A percentile compares a stretch with the other conserved stretches of the same genome.
Evolutionary conservation across 2,888 invertebrate species (phyloP).

Genomic region (Heterodera filipjevi): DNA sequence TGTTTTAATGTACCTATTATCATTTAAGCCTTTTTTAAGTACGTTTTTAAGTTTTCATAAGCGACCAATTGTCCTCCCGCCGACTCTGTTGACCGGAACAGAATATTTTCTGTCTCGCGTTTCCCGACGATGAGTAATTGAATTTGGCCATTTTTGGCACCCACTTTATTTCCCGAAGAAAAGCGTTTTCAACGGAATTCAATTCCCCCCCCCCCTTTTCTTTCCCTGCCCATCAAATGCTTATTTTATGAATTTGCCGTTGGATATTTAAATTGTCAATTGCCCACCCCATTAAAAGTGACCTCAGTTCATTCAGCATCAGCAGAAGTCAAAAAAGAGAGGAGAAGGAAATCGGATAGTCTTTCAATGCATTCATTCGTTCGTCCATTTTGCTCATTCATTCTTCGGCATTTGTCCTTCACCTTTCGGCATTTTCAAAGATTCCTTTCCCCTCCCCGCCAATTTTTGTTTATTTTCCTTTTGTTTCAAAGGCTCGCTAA

Average conservation of each 20-base stretch:
- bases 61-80: background rate
- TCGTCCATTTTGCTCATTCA: background rate
- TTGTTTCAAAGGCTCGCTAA: background rate
- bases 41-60: background rate
- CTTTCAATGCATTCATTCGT: background rate
- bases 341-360: too few relatives aligned
- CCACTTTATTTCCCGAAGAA: background rate
- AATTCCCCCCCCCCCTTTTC: background rate
- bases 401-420: background rate
- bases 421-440: background rate
- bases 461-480: background rate
- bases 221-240: background rate
- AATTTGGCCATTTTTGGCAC: slow-evolving; percentile 8
- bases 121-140: background rate
- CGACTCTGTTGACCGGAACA: background rate
- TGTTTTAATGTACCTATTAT: too few relatives aligned
- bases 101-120: slow-evolving; percentile 4
- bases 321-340: background rate
- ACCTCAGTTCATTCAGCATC: background rate
- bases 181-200: background rate
- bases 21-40: too few relatives aligned
- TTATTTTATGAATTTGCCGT: background rate
- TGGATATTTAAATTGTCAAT: background rate
- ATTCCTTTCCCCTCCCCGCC: background rate
- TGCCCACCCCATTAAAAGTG: background rate